Base-by-base conservation (phyloP, 2,888 invertebrate species). In the Standfussiana lucernea region DNA sequence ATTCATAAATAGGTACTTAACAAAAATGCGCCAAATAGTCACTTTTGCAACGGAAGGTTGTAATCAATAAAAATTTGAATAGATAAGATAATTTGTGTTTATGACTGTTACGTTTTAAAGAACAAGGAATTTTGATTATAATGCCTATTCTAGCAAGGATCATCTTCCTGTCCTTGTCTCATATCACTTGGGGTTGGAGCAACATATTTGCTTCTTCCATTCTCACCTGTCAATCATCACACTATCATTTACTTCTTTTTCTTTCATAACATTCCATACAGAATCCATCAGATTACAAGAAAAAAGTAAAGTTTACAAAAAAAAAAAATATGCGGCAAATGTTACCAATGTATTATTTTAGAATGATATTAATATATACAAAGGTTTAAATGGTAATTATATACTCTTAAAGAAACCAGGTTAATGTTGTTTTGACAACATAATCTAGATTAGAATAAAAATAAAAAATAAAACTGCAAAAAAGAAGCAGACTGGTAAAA, bases 51-150 rank as follows among this genome's bases (percentile, higher is more conserved):
- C 35, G 28, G 18, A 56, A 24, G 45, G 24, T 53, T 35, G 50
- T 61, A 62, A 72, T 75, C 71, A 61, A 68, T 69, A 65, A 53
- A 75, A 62, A 71, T 61, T 77, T 53, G 45, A 45, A 84, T 64
- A 73, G 82, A 80, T 80, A 80, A 84, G 85, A 84, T 82, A 64
- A 64, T 10, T 69, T 66, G 28, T 80, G 75, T 71, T 67, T 53
- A 62, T 71, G 64, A 75, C 47, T 56, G 42, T 59, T 50, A 62
- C 42, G 28, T 74, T 70, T 80, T 45, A 56, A 64, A 74, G 62
- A 53, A 70, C 42, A 50, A 56, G 35, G 62, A 24, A 61, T 56
- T 56, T 67, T 21, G 35, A 75, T 37, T 68, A 61, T 70, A 32
- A 37, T 28, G 67, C 62, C 50, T 71, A 61, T 35, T 40, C 5